Percentiles rank a stretch among this genome's conserved stretches.
Evolutionary conservation across 2,888 invertebrate genomes (phyloP).

Genomic region (Charanyca ferruginea): DNA sequence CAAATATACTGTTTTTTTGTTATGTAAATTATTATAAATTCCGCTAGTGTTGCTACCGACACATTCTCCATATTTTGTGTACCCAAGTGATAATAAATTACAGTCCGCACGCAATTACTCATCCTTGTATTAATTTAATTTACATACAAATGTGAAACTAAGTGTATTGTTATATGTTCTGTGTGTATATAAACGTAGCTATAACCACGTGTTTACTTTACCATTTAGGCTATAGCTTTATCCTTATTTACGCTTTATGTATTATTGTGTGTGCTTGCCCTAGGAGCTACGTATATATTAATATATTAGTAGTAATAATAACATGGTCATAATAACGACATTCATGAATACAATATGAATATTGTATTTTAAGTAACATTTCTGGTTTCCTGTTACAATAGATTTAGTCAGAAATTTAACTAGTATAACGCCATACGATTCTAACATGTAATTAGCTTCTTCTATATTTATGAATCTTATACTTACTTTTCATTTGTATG

Average conservation of each 20-base stretch:
- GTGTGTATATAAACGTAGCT: neutral
- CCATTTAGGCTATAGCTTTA: constrained; percentile 12
- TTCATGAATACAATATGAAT: constrained; percentile 1
- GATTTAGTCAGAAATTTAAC: neutral
- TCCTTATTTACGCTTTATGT: constrained; percentile 32
- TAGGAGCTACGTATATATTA: neutral
- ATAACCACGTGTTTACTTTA: constrained; percentile 16
- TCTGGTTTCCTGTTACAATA: constrained; percentile 14
- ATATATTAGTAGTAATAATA: no score
- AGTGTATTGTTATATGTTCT: constrained; percentile 32
- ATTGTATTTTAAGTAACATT: constrained; percentile 5
- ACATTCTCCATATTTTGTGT: neutral
- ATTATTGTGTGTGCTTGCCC: constrained; percentile 1
- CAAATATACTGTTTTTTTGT: no score
- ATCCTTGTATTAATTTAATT: constrained; percentile 51
- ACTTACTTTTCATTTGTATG: neutral
- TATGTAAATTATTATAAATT: no score
- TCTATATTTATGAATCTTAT: neutral
- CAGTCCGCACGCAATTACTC: constrained; percentile 35
- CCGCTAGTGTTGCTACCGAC: constrained; percentile 13
- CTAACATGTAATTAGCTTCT: constrained; percentile 8
- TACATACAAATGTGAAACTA: constrained; percentile 41
- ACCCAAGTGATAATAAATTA: constrained; percentile 39
- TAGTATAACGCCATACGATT: neutral
- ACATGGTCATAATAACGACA: neutral